Evolutionary conservation across 2,113 vertebrate genomes (phyloP), one percentile per base, ranked within the genome.

Genomic region (Colistium nudipinnis): DNA sequence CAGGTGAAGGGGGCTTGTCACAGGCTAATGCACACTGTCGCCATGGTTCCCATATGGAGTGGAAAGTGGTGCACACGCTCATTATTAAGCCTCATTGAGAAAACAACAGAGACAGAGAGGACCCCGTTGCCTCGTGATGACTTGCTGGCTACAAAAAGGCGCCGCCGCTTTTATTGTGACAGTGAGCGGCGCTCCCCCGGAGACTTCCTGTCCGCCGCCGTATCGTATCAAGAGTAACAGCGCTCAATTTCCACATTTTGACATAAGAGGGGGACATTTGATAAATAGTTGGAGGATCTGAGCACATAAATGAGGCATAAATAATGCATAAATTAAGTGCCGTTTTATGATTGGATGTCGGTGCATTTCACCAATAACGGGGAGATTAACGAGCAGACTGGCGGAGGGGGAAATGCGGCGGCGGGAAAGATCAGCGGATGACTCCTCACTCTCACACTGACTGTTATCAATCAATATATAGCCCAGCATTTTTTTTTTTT

Each of bases 281-380:
- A 89, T 90, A 85, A 91, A 88, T 89, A 88, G 85, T 89, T 82
- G 55, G 70, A 85, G 83, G 83, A 87, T 85, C 79, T 66, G 72
- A 75, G 85, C 86, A 89, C 83, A 87, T 82, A 89, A 91, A 89
- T 91, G 88, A 89, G 81, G 88, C 87, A 90, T 90, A 90, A 89
- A 90, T 90, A 89, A 90, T 90, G 86, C 84, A 91, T 89, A 89
- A 91, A 91, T 90, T 89, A 90, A 91, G 86, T 87, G 78, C 43
- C 83, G 80, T 91, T 90, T 91, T 90, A 90, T 84, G 83, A 83
- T 81, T 79, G 73, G 70, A 84, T 90, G 88, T 91, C 87, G 83
- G 78, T 83, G 78, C 72, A 64, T 84, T 87, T 85, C 84, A 84
- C 79, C 83, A 87, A 89, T 88, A 90, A 88, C 82, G n/a, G 65